A percentile compares a stretch with the other conserved stretches of the same genome.
Evolutionary conservation across 2,797 vertebrate species (phyloP).

Genomic region (Sebastolobus altivelis): DNA sequence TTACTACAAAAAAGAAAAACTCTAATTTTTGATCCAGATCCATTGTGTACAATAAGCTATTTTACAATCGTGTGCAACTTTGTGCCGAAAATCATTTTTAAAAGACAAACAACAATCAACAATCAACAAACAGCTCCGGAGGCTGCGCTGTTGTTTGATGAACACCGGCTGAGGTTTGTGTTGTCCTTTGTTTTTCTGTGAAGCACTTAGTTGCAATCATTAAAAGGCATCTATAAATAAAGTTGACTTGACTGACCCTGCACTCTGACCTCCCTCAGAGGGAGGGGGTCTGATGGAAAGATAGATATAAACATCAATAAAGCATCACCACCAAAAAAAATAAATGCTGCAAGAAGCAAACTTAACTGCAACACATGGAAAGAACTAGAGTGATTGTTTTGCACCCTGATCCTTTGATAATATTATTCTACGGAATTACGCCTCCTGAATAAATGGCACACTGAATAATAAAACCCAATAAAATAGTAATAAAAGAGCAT

Average conservation of each 20-base stretch:
- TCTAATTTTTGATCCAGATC: no score
- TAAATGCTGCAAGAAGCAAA: slow-evolving; percentile 9
- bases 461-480: slow-evolving; percentile 46
- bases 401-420: background rate
- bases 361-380: background rate
- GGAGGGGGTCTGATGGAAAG: slow-evolving; percentile 50
- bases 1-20: no score
- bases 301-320: slow-evolving; percentile 55
- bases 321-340: slow-evolving; percentile 21
- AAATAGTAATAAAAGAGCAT: slow-evolving; percentile 61
- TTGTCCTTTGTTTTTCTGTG: slow-evolving; percentile 1
- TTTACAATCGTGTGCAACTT: background rate
- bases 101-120: slow-evolving; percentile 1
- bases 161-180: background rate
- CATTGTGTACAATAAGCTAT: background rate
- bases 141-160: background rate
- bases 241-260: slow-evolving; percentile 40
- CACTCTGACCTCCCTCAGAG: slow-evolving; percentile 35
- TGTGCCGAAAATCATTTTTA: background rate
- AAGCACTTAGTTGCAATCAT: slow-evolving; percentile 54
- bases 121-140: background rate
- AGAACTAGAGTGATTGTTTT: slow-evolving; percentile 14
- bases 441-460: slow-evolving; percentile 30
- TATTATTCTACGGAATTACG: slow-evolving; percentile 25
- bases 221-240: slow-evolving; percentile 66